Conservation (phyloP, 2,113 vertebrate genomes). For the Aspidoscelis tigris region DNA sequence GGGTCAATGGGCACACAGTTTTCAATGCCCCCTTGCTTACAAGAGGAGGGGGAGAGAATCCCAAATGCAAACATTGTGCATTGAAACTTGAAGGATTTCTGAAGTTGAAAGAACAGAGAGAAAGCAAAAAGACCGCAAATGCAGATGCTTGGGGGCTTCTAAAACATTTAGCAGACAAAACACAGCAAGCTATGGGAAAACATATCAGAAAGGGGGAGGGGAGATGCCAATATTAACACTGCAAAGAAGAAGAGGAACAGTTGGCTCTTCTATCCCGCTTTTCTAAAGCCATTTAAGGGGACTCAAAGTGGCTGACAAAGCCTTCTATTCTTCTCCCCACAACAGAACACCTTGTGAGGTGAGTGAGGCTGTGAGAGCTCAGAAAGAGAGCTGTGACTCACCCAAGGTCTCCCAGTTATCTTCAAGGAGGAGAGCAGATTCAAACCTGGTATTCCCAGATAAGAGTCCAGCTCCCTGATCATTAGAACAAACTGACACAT, state of each 20-base stretch:
- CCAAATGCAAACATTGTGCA: not conserved
- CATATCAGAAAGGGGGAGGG: not conserved
- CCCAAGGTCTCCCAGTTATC: no score
- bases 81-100: not conserved
- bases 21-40: not conserved
- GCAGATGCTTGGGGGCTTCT: not conserved
- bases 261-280: no score
- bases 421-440: no score
- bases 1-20: not conserved
- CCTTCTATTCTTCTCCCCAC: no score
- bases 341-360: no score
- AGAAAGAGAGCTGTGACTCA: no score
- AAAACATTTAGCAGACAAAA: constrained; percentile 6
- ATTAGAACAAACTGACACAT: no score
- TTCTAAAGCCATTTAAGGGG: no score
- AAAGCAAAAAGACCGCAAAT: not conserved
- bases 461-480: no score
- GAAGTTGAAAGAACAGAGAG: not conserved
- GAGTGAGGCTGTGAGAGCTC: no score
- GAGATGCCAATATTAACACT: not conserved
- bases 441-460: no score
- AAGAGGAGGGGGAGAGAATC: not conserved
- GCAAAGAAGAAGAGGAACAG: not conserved
- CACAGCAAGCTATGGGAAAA: not conserved
- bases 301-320: no score